A percentile compares a stretch with the other conserved stretches of the same genome.
Evolutionary conservation across 2,113 vertebrate species (phyloP).

Genomic region (Ptilorrhoa leucosticta): DNA sequence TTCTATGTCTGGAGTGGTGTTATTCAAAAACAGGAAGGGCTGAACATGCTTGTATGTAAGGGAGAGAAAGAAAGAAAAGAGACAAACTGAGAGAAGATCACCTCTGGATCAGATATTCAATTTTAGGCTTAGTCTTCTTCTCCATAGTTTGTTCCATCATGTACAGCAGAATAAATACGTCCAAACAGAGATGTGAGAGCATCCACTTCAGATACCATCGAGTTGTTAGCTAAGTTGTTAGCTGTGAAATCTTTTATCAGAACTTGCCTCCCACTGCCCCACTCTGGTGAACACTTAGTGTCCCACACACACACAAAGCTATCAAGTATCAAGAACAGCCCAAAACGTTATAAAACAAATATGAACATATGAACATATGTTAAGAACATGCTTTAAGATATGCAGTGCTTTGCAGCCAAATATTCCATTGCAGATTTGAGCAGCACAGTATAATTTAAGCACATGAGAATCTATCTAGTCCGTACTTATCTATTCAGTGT

Average conservation of each 20-base stretch:
- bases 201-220: neutral
- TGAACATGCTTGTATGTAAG: rapidly evolving
- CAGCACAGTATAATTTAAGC: neutral
- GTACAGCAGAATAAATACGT: neutral
- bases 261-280: neutral
- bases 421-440: neutral
- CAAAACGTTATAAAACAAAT: neutral
- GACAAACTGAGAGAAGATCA: neutral
- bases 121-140: neutral
- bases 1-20: rapidly evolving
- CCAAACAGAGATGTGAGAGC: neutral
- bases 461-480: neutral
- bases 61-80: neutral
- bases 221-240: no score
- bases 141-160: neutral
- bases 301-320: neutral
- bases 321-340: neutral
- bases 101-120: neutral
- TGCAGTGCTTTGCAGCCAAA: neutral
- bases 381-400: neutral
- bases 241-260: neutral
- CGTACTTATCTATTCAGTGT: neutral
- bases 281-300: rapidly evolving
- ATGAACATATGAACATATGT: neutral
- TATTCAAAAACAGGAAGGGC: neutral